phyloP scores from a whole-genome alignment of 2,113 vertebrate species.

The Rhinolophus sinicus region DNA sequence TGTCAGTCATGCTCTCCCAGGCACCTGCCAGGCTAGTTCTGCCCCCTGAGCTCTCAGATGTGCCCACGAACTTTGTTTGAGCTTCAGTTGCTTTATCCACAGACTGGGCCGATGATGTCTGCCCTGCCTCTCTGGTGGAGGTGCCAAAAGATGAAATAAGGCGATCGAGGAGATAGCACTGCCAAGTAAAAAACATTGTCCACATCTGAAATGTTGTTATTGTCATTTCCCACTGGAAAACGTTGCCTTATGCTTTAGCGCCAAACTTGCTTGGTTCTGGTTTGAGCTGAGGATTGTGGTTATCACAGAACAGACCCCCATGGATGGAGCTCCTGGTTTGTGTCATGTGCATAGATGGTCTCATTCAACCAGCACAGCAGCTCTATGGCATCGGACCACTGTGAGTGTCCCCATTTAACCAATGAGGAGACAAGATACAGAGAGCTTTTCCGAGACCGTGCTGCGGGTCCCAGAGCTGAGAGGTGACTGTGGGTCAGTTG shows the following conservation, averaged over 20 bases:
- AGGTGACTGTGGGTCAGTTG: not conserved
- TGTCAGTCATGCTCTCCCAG: not conserved
- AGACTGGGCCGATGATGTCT: not conserved
- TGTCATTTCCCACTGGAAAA: not conserved
- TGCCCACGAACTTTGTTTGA: rapidly evolving
- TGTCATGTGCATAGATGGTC: too few species aligned
- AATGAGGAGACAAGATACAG: not conserved
- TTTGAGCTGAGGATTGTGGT: not conserved
- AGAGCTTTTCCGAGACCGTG: not conserved
- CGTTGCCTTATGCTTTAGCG: not conserved
- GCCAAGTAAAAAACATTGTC: not conserved
- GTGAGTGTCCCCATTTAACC: too few species aligned
- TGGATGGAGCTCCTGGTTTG: not conserved
- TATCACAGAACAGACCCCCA: not conserved
- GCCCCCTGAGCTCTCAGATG: rapidly evolving
- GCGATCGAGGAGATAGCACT: too few species aligned
- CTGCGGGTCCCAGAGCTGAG: not conserved
- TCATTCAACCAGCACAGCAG: not conserved
- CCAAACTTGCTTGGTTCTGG: too few species aligned
- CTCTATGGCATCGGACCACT: rapidly evolving
- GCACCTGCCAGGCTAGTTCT: not conserved
- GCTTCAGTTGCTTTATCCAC: not conserved
- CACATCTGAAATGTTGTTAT: rapidly evolving
- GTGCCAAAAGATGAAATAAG: not conserved
- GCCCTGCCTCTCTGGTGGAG: rapidly evolving